Percentiles rank a stretch among this genome's conserved stretches.
phyloP scores from a whole-genome alignment of 1,140 invertebrate genomes.

The Zaprionus gabonicus region DNA sequence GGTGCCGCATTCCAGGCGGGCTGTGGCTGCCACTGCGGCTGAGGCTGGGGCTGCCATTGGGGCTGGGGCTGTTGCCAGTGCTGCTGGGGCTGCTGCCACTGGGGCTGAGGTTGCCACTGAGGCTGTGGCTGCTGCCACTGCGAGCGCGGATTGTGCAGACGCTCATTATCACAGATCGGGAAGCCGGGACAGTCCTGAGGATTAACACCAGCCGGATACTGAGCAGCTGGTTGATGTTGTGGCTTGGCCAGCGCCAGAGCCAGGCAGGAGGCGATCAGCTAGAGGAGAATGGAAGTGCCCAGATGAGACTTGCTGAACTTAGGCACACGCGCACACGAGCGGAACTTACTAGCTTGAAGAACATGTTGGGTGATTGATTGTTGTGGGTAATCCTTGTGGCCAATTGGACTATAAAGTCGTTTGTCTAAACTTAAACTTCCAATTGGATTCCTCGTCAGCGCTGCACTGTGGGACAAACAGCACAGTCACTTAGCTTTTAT shows the following conservation, averaged over 20 bases:
- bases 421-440: slow-evolving; percentile 76
- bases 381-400: slow-evolving; percentile 65
- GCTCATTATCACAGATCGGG: slow-evolving; percentile 84
- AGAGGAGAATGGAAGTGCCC: slow-evolving; percentile 4
- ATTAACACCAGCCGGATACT: slow-evolving; percentile 84
- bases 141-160: slow-evolving; percentile 76
- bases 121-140: slow-evolving; percentile 69
- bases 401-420: slow-evolving; percentile 82
- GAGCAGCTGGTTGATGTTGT: slow-evolving; percentile 77
- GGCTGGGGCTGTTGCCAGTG: slow-evolving; percentile 61
- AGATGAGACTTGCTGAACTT: not conserved
- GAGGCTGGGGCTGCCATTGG: slow-evolving; percentile 52
- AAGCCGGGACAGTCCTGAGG: slow-evolving; percentile 84
- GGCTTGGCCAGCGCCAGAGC: slow-evolving; percentile 74
- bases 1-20: slow-evolving; percentile 72
- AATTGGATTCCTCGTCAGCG: slow-evolving; percentile 78
- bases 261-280: slow-evolving; percentile 71
- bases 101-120: slow-evolving; percentile 70
- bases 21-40: slow-evolving; percentile 68
- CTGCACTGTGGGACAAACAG: slow-evolving; percentile 70
- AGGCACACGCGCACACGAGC: not conserved
- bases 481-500: slow-evolving; percentile 71
- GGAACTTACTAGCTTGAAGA: slow-evolving; percentile 80
- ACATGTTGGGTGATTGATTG: slow-evolving; percentile 59
- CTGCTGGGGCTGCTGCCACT: slow-evolving; percentile 66